Evolutionary conservation across 92 coral and sea anemone species (phyloP), one percentile per base, ranked within the genome.

Genomic region (Epizoanthus illoricatus): DNA sequence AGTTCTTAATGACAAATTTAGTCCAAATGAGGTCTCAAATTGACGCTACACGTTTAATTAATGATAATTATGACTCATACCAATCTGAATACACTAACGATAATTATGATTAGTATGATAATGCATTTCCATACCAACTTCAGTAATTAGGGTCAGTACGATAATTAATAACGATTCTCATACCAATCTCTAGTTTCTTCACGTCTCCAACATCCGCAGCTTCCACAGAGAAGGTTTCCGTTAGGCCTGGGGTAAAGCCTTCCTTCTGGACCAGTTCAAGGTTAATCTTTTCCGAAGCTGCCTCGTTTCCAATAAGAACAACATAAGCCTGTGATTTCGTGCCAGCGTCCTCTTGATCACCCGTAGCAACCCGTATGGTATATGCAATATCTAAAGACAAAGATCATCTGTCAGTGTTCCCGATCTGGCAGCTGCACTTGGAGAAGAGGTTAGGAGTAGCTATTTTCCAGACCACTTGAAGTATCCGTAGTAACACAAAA

Each of bases 331-430:
- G 92, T 42, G 99, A 92, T 33, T 96, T 90, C 23, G 94, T 91
- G 17, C 99, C 99, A 33, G 98, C 95, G 71, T 96, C 99, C 36
- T 89, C 70, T 66, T 93, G 90, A 68, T 93, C 99, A 5, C 92
- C 99, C 33, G 99, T 96, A 63, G 92, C 94, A 65, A 90, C 99
- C 67, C 99, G 95, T 39, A 96, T 89, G 7, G 97, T 96, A 81
- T 93, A 95, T 10, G 98, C 88, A 69, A 95, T 95, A 21, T 86
- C 98, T 95, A 57, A 60, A 79, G 16, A 20, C 9, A 19, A 17
- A 65, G 33, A 42, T 23, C 15, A 12, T 5, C 12, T 23, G 2
- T 10, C 11, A 23, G 13, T 49, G 56, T 49, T 49, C 56, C 56
- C 11, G 56, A 8, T 9, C 56, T 8, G 56, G 56, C 12, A 49